A percentile compares a stretch with the other conserved stretches of the same genome.
Conservation (phyloP, 1,140 invertebrate genomes). For the Trichonephila clavata region DNA sequence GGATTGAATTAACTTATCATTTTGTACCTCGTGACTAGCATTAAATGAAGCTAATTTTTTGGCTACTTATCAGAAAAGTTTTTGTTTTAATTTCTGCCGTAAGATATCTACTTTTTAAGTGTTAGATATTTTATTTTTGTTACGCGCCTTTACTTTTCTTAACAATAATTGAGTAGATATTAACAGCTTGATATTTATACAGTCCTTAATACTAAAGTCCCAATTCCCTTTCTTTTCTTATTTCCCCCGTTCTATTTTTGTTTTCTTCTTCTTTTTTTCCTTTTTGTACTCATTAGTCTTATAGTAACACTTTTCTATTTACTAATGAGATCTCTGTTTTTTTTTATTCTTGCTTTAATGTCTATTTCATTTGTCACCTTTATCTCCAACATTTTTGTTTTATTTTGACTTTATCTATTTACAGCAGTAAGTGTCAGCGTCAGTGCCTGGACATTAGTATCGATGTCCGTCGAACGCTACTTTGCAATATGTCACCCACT, state of each 20-base stretch:
- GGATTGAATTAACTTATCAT: no score
- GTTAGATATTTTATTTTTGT: no score
- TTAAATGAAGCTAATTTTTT: no score
- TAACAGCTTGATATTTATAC: not conserved
- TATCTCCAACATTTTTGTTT: not conserved
- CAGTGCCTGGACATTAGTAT: slow-evolving; percentile 94
- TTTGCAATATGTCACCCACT: slow-evolving; percentile 95
- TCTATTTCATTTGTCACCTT: slow-evolving; percentile 5
- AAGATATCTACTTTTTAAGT: no score
- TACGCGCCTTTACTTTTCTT: no score
- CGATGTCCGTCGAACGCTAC: slow-evolving; percentile 93
- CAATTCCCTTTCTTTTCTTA: not conserved
- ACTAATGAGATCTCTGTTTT: not conserved
- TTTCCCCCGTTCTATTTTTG: not conserved
- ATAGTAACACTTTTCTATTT: not conserved
- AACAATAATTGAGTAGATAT: not conserved
- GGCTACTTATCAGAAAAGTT: no score
- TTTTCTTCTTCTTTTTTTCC: not conserved
- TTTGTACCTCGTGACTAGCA: no score
- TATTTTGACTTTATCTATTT: slow-evolving; percentile 79
- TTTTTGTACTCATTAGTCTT: not conserved
- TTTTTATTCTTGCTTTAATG: not conserved
- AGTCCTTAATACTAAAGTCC: not conserved
- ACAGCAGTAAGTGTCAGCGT: slow-evolving; percentile 91
- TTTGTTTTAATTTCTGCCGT: no score